Conservation (phyloP, 2,888 invertebrate genomes). For the Tridacna gigas region DNA sequence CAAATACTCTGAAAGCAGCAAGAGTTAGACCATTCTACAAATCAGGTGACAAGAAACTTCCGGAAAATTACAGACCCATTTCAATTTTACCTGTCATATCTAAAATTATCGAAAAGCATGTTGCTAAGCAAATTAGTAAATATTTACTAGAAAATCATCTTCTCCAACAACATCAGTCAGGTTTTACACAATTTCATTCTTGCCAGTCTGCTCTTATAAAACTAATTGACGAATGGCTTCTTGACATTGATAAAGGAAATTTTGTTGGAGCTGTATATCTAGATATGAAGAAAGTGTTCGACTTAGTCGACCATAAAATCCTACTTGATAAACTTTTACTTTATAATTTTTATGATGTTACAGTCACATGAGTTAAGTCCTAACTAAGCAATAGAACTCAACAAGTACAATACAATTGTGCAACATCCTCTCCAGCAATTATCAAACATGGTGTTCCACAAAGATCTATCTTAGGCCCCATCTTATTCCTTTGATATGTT, state of each 20-base stretch:
- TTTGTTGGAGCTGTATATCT: neutral
- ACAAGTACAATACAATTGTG: neutral
- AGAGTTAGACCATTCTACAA: too few relatives aligned
- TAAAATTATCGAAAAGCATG: too few relatives aligned
- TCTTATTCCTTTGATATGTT: neutral
- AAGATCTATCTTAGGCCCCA: neutral
- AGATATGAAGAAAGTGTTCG: neutral
- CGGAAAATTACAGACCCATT: too few relatives aligned
- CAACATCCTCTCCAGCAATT: neutral
- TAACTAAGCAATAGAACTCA: neutral
- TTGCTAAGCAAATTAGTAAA: too few relatives aligned
- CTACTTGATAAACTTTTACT: neutral
- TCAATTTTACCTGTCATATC: too few relatives aligned
- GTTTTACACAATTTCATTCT: too few relatives aligned
- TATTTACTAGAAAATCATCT: too few relatives aligned
- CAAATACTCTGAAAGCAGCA: too few relatives aligned
- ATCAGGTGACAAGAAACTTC: too few relatives aligned
- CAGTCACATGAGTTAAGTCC: neutral
- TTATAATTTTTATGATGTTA: neutral
- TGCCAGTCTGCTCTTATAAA: too few relatives aligned
- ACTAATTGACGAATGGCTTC: neutral
- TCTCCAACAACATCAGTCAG: too few relatives aligned
- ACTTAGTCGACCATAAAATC: neutral
- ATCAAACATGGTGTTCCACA: neutral
- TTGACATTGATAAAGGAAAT: slow-evolving; percentile 1